Conservation (phyloP, 2,888 invertebrate species). For the Tetragonisca angustula region DNA sequence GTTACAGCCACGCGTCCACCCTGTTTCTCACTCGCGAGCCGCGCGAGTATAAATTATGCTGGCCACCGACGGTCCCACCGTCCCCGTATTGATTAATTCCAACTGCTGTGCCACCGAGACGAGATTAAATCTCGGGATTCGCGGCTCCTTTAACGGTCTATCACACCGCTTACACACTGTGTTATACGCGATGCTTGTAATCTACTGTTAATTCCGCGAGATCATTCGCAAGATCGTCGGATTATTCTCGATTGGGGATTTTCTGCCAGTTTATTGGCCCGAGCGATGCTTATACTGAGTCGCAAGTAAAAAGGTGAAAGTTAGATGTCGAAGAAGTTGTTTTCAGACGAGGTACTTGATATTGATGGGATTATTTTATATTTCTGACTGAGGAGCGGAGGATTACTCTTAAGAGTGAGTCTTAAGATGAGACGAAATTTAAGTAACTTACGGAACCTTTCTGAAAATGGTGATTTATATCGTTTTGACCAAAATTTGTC, state of each 20-base stretch:
- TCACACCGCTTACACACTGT: slow-evolving; percentile 24
- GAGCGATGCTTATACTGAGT: too few relatives aligned
- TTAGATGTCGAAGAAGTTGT: too few relatives aligned
- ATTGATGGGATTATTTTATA: too few relatives aligned
- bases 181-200: slow-evolving; percentile 51
- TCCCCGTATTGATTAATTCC: slow-evolving; percentile 56
- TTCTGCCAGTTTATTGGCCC: too few relatives aligned
- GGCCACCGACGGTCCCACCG: slow-evolving; percentile 11
- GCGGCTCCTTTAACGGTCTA: slow-evolving; percentile 41
- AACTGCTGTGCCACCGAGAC: slow-evolving; percentile 32
- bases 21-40: slow-evolving; percentile 40
- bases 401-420: too few relatives aligned
- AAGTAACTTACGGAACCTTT: too few relatives aligned
- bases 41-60: slow-evolving; percentile 48
- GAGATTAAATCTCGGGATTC: slow-evolving; percentile 57
- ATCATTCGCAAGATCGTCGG: slow-evolving; percentile 15
- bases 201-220: slow-evolving; percentile 17
- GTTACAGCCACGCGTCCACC: slow-evolving; percentile 59
- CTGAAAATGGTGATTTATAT: too few relatives aligned
- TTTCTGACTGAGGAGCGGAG: too few relatives aligned
- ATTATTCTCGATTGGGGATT: slow-evolving; percentile 1
- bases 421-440: too few relatives aligned
- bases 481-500: too few relatives aligned
- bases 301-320: too few relatives aligned
- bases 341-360: too few relatives aligned